Evolutionary conservation across 2,113 vertebrate genomes (phyloP).

Genomic region (Neodontobutis hainanensis): DNA sequence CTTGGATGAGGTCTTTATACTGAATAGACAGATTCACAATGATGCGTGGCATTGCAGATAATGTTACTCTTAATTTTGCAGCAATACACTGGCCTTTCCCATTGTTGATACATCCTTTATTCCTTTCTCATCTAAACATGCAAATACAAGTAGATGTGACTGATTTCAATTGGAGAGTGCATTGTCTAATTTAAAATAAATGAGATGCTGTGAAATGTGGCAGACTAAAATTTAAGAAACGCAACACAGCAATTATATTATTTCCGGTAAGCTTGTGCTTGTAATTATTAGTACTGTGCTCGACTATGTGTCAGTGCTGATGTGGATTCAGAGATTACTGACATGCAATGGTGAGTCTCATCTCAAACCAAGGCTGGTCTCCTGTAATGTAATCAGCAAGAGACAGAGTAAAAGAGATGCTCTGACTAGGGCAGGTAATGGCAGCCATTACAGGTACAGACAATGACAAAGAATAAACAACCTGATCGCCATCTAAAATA

Average conservation of each 20-base stretch:
- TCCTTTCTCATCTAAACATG: slow-evolving; percentile 18
- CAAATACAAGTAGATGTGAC: slow-evolving; percentile 10
- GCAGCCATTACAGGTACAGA: slow-evolving; percentile 67
- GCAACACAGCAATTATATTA: slow-evolving; percentile 1
- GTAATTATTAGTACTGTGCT: slow-evolving; percentile 17
- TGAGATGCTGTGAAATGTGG: slow-evolving; percentile 23
- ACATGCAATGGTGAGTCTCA: slow-evolving; percentile 42
- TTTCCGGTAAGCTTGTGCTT: not conserved
- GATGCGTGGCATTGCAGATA: slow-evolving; percentile 35
- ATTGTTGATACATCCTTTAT: slow-evolving; percentile 19
- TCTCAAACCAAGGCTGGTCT: slow-evolving; percentile 39
- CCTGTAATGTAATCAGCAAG: slow-evolving; percentile 40
- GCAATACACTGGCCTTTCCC: slow-evolving; percentile 23
- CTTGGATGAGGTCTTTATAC: slow-evolving; percentile 62
- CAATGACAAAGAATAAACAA: slow-evolving; percentile 35
- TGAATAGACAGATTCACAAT: slow-evolving; percentile 37
- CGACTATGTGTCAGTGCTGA: slow-evolving; percentile 22
- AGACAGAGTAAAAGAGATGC: slow-evolving; percentile 38
- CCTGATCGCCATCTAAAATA: slow-evolving; percentile 50
- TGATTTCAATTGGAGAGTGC: slow-evolving; percentile 34
- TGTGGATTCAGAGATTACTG: slow-evolving; percentile 46
- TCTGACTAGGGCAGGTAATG: slow-evolving; percentile 62
- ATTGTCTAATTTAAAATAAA: slow-evolving; percentile 28
- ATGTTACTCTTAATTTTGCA: slow-evolving; percentile 1
- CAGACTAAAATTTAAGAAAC: slow-evolving; percentile 20